Conservation (phyloP, 2,888 invertebrate species). For the Melinaea marsaeus region DNA sequence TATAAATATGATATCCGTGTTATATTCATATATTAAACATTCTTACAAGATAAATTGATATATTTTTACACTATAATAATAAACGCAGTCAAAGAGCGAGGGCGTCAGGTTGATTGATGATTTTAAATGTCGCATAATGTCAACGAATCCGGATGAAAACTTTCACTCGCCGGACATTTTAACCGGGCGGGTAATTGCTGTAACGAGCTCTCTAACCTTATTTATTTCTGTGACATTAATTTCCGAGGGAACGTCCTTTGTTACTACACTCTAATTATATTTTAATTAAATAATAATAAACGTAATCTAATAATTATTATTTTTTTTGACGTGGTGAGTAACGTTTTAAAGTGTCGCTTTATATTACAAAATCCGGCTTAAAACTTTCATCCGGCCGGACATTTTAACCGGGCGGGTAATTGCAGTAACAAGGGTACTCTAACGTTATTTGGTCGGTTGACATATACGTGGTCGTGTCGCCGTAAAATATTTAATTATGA, state of each 20-base stretch:
- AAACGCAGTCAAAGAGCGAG: slow-evolving; percentile 5
- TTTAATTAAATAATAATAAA: neutral
- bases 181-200: slow-evolving; percentile 33
- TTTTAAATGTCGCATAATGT: slow-evolving; percentile 53
- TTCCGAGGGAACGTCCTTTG: too few species aligned
- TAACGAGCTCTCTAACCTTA: slow-evolving; percentile 19
- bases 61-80: slow-evolving; percentile 4
- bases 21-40: too few species aligned
- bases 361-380: slow-evolving; percentile 52
- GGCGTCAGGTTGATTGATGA: slow-evolving; percentile 51
- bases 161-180: slow-evolving; percentile 56
- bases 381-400: slow-evolving; percentile 60
- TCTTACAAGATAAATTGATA: too few species aligned
- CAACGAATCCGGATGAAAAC: slow-evolving; percentile 57
- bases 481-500: slow-evolving; percentile 63
- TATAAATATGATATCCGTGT: too few species aligned
- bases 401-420: slow-evolving; percentile 55
- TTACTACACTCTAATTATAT: neutral
- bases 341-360: slow-evolving; percentile 57
- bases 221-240: slow-evolving; percentile 5
- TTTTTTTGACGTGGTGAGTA: slow-evolving; percentile 41
- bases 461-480: slow-evolving; percentile 61
- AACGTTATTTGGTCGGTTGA: slow-evolving; percentile 69
- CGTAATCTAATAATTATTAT: neutral
- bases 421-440: slow-evolving; percentile 73